A percentile compares a stretch with the other conserved stretches of the same genome.
Evolutionary conservation across 2,113 vertebrate genomes (phyloP).

Genomic region (Calidris pugnax): DNA sequence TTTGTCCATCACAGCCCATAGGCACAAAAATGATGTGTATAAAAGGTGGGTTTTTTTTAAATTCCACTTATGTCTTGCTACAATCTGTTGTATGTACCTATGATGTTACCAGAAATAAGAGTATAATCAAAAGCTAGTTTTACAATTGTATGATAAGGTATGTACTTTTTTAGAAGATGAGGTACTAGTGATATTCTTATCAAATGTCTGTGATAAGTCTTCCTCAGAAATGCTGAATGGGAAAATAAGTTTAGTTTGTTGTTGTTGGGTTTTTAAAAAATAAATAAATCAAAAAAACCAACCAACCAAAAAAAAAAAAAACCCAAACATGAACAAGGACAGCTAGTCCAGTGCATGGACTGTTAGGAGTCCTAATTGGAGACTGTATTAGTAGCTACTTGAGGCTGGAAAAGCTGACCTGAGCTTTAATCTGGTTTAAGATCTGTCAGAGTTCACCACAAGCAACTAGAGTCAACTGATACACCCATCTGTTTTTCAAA

Average conservation of each 20-base stretch:
- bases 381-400: not conserved
- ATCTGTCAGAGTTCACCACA: not conserved
- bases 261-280: not conserved
- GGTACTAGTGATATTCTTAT: not conserved
- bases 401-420: not conserved
- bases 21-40: not conserved
- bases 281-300: not conserved
- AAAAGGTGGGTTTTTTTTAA: fast-evolving
- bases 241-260: not conserved
- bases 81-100: not conserved
- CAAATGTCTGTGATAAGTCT: not conserved
- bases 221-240: not conserved
- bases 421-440: not conserved
- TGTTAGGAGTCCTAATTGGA: not conserved
- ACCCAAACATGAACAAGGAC: not conserved
- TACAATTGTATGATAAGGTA: not conserved
- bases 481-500: not conserved
- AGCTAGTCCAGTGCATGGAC: not conserved
- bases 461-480: not conserved
- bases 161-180: not conserved
- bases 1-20: not conserved
- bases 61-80: not conserved
- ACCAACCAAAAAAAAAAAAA: not conserved
- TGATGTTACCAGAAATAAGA: not conserved
- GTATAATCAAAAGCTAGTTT: not conserved